Conservation (phyloP, 2,888 invertebrate genomes). For the Acanthacorydalis orientalis region DNA sequence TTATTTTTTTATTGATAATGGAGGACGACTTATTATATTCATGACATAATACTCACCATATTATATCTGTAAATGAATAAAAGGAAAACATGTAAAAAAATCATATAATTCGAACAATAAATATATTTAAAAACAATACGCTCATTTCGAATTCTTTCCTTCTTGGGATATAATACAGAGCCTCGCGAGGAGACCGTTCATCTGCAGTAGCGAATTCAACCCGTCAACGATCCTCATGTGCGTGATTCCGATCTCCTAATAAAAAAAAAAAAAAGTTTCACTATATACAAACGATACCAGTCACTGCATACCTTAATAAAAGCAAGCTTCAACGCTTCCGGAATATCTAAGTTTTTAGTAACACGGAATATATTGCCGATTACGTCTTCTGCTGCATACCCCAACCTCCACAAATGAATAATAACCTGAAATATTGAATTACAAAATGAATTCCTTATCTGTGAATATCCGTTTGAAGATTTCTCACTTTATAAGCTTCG, state of each 20-base stretch:
- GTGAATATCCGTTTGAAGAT: too few relatives aligned
- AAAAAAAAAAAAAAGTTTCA: slow-evolving; percentile 8
- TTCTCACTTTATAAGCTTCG: slow-evolving; percentile 56
- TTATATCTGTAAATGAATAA: too few relatives aligned
- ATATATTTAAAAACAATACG: too few relatives aligned
- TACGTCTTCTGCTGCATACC: slow-evolving; percentile 94
- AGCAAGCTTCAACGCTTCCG: slow-evolving; percentile 66
- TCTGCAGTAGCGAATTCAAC: slow-evolving; percentile 68
- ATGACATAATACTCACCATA: too few relatives aligned
- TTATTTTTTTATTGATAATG: too few relatives aligned
- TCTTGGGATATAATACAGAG: slow-evolving; percentile 35
- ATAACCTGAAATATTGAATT: slow-evolving; percentile 39
- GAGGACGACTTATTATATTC: too few relatives aligned
- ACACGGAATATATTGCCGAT: slow-evolving; percentile 90
- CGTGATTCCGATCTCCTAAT: slow-evolving; percentile 73
- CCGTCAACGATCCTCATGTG: slow-evolving; percentile 88
- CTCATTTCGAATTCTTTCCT: too few relatives aligned
- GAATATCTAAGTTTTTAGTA: slow-evolving; percentile 67
- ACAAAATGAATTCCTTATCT: too few relatives aligned
- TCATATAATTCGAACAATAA: too few relatives aligned
- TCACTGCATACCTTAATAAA: slow-evolving; percentile 49
- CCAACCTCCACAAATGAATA: slow-evolving; percentile 77
- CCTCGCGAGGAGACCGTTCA: slow-evolving; percentile 75
- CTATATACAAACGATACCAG: not conserved
- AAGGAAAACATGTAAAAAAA: too few relatives aligned